These are phyloP conservation scores for Opisthocomus hoazin DNA, from an alignment of 2,113 vertebrate species.

Conservation along the genomic window DNA sequence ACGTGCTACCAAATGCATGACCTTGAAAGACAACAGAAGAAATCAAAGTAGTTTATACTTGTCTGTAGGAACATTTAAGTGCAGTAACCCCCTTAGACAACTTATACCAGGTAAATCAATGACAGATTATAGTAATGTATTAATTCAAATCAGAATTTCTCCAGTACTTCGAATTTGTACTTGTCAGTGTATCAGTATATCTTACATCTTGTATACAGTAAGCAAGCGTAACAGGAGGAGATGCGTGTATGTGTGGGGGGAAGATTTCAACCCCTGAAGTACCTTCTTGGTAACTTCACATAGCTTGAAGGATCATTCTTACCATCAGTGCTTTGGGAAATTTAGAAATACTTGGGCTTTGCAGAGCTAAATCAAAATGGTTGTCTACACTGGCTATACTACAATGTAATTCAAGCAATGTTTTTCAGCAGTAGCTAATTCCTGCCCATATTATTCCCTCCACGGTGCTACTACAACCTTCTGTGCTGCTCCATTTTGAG, in stretches of 20 bases:
- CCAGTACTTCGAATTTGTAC: not conserved
- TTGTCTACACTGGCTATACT: not conserved
- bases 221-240: not conserved
- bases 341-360: not conserved
- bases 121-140: not conserved
- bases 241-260: fast-evolving
- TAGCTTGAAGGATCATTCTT: not conserved
- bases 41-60: not conserved
- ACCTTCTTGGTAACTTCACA: not conserved
- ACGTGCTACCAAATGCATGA: not conserved
- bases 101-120: not conserved
- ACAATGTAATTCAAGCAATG: fast-evolving
- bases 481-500: not conserved
- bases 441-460: not conserved
- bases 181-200: not conserved
- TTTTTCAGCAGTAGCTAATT: not conserved
- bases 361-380: not conserved
- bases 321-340: not conserved
- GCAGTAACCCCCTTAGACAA: not conserved
- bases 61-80: not conserved
- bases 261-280: not conserved
- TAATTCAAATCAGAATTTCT: not conserved
- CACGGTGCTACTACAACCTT: not conserved
- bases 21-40: not conserved
- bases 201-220: not conserved